Evolutionary conservation across 2,797 vertebrate species (phyloP).

Genomic region (Urophycis tenuis): DNA sequence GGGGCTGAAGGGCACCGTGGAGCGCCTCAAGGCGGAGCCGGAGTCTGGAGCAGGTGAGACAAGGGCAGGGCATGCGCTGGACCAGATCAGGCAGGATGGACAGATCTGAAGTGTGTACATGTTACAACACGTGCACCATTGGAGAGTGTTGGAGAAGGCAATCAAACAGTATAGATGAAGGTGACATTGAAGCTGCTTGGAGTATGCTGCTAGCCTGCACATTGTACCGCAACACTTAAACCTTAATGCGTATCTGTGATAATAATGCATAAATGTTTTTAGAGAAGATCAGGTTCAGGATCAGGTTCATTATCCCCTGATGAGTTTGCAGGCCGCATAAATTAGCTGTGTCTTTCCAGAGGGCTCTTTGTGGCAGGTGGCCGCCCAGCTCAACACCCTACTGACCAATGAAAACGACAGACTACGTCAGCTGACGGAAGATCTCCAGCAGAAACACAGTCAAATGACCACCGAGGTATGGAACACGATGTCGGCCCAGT

Average conservation of each 20-base stretch:
- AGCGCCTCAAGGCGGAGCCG: constrained; percentile 63
- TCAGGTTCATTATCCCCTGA: not conserved
- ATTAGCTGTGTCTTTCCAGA: constrained; percentile 51
- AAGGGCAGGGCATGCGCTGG: not conserved
- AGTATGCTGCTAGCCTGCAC: too few species aligned
- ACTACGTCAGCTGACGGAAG: constrained; percentile 81
- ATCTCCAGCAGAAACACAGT: constrained; percentile 86
- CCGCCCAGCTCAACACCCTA: constrained; percentile 73
- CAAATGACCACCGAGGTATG: constrained; percentile 92
- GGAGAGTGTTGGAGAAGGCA: not conserved
- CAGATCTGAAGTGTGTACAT: not conserved
- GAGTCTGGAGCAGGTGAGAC: constrained; percentile 56
- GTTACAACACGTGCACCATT: not conserved
- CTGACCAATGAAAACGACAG: constrained; percentile 81
- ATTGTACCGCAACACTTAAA: too few species aligned
- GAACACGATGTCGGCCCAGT: not conserved
- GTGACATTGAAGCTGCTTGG: not conserved
- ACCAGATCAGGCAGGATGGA: not conserved
- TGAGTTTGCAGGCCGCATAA: not conserved
- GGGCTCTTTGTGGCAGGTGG: constrained; percentile 55
- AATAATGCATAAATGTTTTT: not conserved
- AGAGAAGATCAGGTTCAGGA: not conserved
- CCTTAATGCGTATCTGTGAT: not conserved
- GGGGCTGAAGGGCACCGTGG: constrained; percentile 71
- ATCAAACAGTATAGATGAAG: not conserved